These are phyloP conservation scores for Hippocampus comes DNA, from an alignment of 2,113 vertebrate genomes.

Conservation along the genomic window DNA sequence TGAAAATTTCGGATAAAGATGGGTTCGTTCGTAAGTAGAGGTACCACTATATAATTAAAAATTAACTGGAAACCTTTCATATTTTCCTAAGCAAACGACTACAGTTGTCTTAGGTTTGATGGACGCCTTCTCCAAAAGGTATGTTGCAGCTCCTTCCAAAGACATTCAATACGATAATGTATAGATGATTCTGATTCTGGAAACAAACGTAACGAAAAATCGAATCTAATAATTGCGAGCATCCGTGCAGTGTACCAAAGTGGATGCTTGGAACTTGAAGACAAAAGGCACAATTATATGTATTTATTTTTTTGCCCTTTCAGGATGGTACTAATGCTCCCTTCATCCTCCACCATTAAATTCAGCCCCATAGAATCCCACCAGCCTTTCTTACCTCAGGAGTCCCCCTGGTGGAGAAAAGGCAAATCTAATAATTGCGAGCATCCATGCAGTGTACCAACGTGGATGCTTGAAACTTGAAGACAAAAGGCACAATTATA, in stretches of 20 bases:
- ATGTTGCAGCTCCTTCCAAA: too few species aligned
- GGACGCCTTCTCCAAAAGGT: too few species aligned
- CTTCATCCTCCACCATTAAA: not conserved
- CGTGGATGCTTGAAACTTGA: not conserved
- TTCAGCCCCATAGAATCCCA: not conserved
- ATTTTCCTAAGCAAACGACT: too few species aligned
- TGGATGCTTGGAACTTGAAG: not conserved
- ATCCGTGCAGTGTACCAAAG: not conserved
- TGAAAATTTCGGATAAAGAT: too few species aligned
- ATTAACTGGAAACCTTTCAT: too few species aligned
- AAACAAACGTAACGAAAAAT: too few species aligned
- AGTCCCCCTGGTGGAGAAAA: constrained; percentile 95
- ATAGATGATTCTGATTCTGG: too few species aligned
- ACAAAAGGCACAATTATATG: not conserved
- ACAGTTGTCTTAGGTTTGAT: too few species aligned
- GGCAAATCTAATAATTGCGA: constrained; percentile 30
- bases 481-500: not conserved
- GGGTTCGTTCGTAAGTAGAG: too few species aligned
- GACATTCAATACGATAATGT: too few species aligned
- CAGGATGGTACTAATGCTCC: not conserved
- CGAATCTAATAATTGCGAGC: not conserved
- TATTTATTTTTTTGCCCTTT: not conserved
- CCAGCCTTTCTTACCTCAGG: constrained; percentile 78
- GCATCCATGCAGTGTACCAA: not conserved
- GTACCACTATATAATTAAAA: too few species aligned